These are phyloP conservation scores for Agrypnia vestita DNA, from an alignment of 1,140 invertebrate genomes.

Conservation along the genomic window DNA sequence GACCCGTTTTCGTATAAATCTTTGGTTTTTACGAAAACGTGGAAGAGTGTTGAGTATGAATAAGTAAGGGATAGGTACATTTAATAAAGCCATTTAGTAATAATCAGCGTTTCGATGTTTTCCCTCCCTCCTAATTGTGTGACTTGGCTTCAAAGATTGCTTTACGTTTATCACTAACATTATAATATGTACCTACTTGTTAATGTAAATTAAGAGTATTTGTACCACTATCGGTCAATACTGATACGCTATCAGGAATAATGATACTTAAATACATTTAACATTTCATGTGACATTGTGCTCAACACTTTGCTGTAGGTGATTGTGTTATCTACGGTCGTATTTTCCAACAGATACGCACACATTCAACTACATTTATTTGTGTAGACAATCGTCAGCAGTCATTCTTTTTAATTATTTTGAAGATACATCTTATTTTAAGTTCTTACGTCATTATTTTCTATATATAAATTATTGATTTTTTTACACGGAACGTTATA, in stretches of 20 bases:
- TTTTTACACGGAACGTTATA: too few relatives aligned
- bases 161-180: not conserved
- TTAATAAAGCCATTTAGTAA: too few relatives aligned
- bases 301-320: not conserved
- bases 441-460: not conserved
- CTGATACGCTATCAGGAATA: conserved; percentile 17
- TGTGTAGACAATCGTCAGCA: not conserved
- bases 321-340: not conserved
- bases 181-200: not conserved
- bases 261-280: too few relatives aligned
- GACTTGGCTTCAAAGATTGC: not conserved
- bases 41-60: too few relatives aligned
- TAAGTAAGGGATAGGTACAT: too few relatives aligned
- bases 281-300: conserved; percentile 32
- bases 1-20: too few relatives aligned
- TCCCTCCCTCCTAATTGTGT: too few relatives aligned
- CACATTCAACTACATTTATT: too few relatives aligned
- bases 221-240: conserved; percentile 7
- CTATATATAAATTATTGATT: too few relatives aligned
- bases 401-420: conserved; percentile 2
- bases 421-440: conserved; percentile 10
- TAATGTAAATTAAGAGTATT: not conserved
- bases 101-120: too few relatives aligned
- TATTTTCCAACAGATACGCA: not conserved
- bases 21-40: too few relatives aligned